Percentiles rank a stretch among this genome's conserved stretches.
Evolutionary conservation across 2,888 invertebrate species (phyloP).

Genomic region (Rhagophthalmus giganteus): DNA sequence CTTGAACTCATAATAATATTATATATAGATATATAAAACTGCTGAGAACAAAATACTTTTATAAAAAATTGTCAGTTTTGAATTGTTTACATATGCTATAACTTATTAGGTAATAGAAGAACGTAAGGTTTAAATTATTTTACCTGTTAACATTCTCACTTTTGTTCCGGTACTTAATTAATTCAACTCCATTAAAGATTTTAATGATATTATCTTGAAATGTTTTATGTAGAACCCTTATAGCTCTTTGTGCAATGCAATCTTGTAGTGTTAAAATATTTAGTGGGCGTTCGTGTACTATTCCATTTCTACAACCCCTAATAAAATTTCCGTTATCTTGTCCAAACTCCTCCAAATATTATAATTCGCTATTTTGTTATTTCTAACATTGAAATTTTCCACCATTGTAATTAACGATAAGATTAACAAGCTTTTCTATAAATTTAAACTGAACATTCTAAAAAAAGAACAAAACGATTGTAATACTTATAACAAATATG

Average conservation of each 20-base stretch:
- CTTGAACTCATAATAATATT: not conserved
- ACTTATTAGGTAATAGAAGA: not conserved
- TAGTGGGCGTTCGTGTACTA: not conserved
- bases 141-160: conserved; percentile 1
- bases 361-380: not conserved
- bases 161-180: conserved; percentile 2
- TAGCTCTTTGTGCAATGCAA: not conserved
- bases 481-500: no score
- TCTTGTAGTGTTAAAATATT: not conserved
- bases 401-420: not conserved
- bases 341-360: not conserved
- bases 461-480: no score
- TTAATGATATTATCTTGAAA: not conserved
- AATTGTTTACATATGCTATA: not conserved
- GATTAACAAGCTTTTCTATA: not conserved
- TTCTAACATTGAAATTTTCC: not conserved
- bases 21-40: not conserved
- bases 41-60: not conserved
- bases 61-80: not conserved
- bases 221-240: conserved; percentile 1
- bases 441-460: not conserved
- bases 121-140: conserved; percentile 3
- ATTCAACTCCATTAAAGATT: not conserved
- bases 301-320: not conserved
- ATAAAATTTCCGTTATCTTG: not conserved